Base-by-base conservation (phyloP, 2,888 invertebrate genomes). In the Cremastinae sp. region DNA sequence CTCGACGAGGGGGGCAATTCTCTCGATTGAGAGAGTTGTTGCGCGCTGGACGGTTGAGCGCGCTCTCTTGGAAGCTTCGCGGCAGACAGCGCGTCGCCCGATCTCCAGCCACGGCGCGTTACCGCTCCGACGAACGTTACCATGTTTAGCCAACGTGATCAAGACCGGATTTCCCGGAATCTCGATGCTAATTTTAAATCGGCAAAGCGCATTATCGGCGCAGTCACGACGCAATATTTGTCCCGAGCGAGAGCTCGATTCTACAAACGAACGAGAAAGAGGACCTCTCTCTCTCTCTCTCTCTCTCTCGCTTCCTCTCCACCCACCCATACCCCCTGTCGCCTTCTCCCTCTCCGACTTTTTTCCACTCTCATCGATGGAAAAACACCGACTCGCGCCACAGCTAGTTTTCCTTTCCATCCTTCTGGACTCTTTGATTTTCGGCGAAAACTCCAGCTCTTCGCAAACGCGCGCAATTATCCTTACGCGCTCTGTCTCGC, bases 41-140 rank as follows among this genome's bases (percentile, higher is more conserved):
- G 28, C 28, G 28, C 28, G 28, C 28, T 5, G 28, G 28, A 5
- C 28, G 28, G 28, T 18, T 16, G 8, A 14, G 22, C 49, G 18
- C 41, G 41, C 36, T 49, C 43, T 43, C 51, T n/a, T 28, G 74
- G 74, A 56, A 43, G 56, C 49, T 18, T 14, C 56, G 56, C 78
- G 81, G 82, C 82, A 84, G 83, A 83, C 84, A 83, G 84, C 83
- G 82, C 83, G 84, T 83, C 84, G 84, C 84, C 84, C 58, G 78
- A 77, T 78, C 75, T 78, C 75, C 76, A 70, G 74, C 36, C 66
- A 62, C 70, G 54, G 41, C 74, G 61, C 49, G 64, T 74, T 71
- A 59, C 36, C 70, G 65, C 59, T 65, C 61, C 79, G 66, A 75
- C 79, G 78, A 68, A 79, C 78, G 79, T 80, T 82, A 78, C 78